Percentiles rank a stretch among this genome's conserved stretches.
phyloP scores from a whole-genome alignment of 2,888 invertebrate genomes.

The Protonemura montana region DNA sequence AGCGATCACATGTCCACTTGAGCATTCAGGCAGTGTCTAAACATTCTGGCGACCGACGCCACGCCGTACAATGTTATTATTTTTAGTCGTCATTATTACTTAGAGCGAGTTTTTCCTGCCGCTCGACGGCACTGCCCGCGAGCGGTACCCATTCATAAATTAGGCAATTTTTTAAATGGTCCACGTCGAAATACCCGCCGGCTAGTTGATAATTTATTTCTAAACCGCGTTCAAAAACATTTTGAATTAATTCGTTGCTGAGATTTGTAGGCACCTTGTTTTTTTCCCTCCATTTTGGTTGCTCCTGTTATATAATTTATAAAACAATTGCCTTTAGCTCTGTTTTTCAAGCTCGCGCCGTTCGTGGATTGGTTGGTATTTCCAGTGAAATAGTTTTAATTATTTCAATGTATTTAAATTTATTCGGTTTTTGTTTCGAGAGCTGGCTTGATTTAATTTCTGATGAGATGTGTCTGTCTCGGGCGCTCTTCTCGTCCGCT shows the following conservation, averaged over 20 bases:
- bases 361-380: background rate
- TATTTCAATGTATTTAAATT: constrained; percentile 30
- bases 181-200: background rate
- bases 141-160: constrained; percentile 21
- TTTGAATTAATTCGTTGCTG: constrained; percentile 20
- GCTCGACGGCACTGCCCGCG: background rate
- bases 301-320: constrained; percentile 29
- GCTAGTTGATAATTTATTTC: constrained; percentile 16
- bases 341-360: background rate
- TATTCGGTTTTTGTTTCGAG: constrained; percentile 17
- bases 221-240: background rate
- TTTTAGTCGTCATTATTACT: background rate
- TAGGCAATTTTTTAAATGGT: constrained; percentile 27
- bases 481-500: background rate
- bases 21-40: background rate
- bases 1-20: background rate
- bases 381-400: constrained; percentile 21
- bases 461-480: constrained; percentile 8
- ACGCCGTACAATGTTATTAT: background rate
- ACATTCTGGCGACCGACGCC: background rate
- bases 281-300: background rate
- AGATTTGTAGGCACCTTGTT: constrained; percentile 13
- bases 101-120: background rate
- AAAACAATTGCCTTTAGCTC: constrained; percentile 15
- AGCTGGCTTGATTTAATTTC: constrained; percentile 25